These are phyloP conservation scores for Macropus fuliginosus DNA, from an alignment of 2,797 vertebrate species.

Conservation along the genomic window DNA sequence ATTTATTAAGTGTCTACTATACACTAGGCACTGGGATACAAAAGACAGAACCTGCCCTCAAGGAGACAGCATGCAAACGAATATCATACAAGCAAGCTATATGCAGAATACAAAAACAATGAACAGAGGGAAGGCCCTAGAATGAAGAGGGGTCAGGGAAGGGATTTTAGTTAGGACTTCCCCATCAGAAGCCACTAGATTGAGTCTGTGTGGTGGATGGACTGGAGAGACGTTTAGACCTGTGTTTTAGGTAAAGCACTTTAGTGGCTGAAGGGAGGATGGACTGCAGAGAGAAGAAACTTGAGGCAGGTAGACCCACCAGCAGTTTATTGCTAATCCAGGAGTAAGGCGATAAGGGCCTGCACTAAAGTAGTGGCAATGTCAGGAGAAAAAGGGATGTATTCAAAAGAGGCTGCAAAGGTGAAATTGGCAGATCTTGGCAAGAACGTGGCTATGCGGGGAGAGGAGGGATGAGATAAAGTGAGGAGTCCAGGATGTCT, in stretches of 20 bases:
- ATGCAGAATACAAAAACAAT: background rate
- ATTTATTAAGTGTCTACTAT: background rate
- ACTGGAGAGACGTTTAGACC: background rate
- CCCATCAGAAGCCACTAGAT: background rate
- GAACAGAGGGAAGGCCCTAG: background rate
- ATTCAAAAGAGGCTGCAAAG: background rate
- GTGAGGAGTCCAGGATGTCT: background rate
- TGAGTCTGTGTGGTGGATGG: background rate
- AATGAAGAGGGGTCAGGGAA: background rate
- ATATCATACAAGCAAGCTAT: background rate
- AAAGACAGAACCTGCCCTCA: background rate
- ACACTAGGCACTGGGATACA: background rate
- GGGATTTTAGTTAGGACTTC: background rate
- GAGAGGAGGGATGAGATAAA: no score
- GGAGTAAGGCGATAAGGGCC: background rate
- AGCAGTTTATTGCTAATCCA: background rate
- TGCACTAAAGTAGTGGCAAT: background rate
- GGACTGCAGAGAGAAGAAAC: background rate
- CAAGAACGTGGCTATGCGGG: background rate
- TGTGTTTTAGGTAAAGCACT: background rate
- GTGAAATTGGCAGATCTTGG: background rate
- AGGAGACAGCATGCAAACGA: background rate
- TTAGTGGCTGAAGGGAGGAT: background rate
- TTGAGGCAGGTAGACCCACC: background rate
- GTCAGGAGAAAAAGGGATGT: background rate